Evolutionary conservation across 2,113 vertebrate species (phyloP).

Genomic region (Passer montanus): DNA sequence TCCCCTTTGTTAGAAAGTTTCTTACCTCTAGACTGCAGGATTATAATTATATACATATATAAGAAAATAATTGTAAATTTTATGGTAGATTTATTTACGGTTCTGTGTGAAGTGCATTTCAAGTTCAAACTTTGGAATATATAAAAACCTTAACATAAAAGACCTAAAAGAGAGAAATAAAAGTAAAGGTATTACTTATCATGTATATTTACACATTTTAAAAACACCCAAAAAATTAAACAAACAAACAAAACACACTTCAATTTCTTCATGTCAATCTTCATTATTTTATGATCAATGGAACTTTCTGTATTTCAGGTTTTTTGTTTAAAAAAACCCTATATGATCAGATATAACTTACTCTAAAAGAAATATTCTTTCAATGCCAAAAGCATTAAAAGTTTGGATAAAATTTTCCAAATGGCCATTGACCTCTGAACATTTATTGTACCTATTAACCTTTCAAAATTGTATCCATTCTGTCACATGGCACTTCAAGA

Average conservation of each 20-base stretch:
- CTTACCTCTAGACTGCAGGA: not conserved
- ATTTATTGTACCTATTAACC: not conserved
- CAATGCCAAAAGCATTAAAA: not conserved
- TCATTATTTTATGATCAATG: not conserved
- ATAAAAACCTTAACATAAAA: not conserved
- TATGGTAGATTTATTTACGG: not conserved
- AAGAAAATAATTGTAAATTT: not conserved
- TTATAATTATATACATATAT: not conserved
- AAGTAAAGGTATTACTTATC: not conserved
- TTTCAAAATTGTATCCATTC: not conserved
- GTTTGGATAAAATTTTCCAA: not conserved
- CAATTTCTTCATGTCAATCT: not conserved
- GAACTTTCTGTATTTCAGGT: not conserved
- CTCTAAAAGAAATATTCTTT: not conserved
- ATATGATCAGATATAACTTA: not conserved
- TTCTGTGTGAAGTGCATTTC: not conserved
- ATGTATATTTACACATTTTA: not conserved
- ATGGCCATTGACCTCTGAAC: not conserved
- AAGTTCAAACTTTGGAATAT: not conserved
- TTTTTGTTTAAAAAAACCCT: not conserved
- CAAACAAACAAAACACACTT: not conserved
- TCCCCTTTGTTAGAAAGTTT: not conserved
- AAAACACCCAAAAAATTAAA: accelerated
- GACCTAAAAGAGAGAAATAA: not conserved
- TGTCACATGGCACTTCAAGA: not conserved